These are phyloP conservation scores for Ditylenchus dipsaci DNA, from an alignment of 1,140 invertebrate species.

Conservation along the genomic window DNA sequence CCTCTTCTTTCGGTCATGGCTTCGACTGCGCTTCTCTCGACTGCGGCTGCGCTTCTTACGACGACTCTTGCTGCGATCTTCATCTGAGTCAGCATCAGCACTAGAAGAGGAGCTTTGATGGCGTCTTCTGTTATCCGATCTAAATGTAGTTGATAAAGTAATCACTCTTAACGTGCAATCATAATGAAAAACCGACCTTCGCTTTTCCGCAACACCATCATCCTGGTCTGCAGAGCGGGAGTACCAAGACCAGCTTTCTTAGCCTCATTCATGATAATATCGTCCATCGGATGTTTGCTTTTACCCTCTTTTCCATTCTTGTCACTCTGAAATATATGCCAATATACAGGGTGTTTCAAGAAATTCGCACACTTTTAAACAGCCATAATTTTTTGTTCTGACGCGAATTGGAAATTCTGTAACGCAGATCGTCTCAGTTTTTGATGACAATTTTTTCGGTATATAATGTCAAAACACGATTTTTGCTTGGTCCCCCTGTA, in stretches of 20 bases:
- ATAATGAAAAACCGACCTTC: no score
- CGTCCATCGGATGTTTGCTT: constrained; percentile 17
- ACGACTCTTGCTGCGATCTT: constrained; percentile 16
- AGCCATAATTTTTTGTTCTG: no score
- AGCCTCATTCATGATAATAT: constrained; percentile 30
- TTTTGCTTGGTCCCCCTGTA: no score
- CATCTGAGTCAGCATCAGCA: neutral
- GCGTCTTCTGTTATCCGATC: neutral
- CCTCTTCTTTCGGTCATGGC: constrained; percentile 33
- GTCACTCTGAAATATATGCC: constrained; percentile 21
- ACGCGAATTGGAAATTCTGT: no score
- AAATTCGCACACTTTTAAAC: no score
- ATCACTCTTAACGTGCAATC: no score
- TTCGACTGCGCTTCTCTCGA: constrained; percentile 23
- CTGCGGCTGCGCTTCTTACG: constrained; percentile 13
- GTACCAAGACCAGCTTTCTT: constrained; percentile 20
- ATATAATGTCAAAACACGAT: no score
- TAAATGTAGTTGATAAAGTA: neutral
- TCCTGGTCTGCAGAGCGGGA: no score
- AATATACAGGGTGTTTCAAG: no score
- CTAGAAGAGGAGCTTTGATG: neutral
- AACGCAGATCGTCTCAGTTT: no score
- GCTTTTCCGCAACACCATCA: no score
- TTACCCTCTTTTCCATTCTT: constrained; percentile 18
- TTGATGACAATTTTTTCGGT: no score